Evolutionary conservation across 2,888 invertebrate species (phyloP).

Genomic region (Cerastis leucographa): DNA sequence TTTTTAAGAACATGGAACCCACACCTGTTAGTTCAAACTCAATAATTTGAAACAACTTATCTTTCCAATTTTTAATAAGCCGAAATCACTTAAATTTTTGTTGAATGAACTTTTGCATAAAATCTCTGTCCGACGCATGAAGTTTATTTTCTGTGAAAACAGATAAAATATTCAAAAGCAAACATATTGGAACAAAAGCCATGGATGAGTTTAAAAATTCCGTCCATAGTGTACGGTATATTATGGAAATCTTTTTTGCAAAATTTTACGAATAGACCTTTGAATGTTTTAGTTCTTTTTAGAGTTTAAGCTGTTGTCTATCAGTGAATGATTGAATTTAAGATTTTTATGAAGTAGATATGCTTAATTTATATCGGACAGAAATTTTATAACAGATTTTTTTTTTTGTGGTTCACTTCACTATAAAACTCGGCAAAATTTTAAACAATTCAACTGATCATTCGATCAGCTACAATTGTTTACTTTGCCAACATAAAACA

Average conservation of each 20-base stretch:
- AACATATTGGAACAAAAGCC: neutral
- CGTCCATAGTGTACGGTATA: neutral
- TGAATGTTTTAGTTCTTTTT: neutral
- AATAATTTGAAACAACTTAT: conserved; percentile 66
- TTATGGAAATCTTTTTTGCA: neutral
- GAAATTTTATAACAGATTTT: conserved; percentile 27
- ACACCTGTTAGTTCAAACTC: conserved; percentile 69
- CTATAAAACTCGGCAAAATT: conserved; percentile 6
- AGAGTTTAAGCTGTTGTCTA: neutral
- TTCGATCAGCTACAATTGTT: conserved; percentile 17
- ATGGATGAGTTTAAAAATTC: neutral
- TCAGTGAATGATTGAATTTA: neutral
- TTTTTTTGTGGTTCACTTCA: conserved; percentile 16
- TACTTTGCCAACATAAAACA: conserved; percentile 1
- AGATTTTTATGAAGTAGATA: neutral
- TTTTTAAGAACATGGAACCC: conserved; percentile 63
- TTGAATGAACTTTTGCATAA: neutral
- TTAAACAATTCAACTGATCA: conserved; percentile 23
- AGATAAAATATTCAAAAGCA: neutral
- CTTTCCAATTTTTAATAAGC: conserved; percentile 36
- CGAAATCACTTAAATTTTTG: conserved; percentile 20
- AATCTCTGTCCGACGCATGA: conserved; percentile 1
- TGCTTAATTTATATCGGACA: conserved; percentile 11
- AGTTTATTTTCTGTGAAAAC: neutral
- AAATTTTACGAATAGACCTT: neutral